Percentiles rank a stretch among this genome's conserved stretches.
phyloP scores from a whole-genome alignment of 2,113 vertebrate species.

The Stigmatopora argus region DNA sequence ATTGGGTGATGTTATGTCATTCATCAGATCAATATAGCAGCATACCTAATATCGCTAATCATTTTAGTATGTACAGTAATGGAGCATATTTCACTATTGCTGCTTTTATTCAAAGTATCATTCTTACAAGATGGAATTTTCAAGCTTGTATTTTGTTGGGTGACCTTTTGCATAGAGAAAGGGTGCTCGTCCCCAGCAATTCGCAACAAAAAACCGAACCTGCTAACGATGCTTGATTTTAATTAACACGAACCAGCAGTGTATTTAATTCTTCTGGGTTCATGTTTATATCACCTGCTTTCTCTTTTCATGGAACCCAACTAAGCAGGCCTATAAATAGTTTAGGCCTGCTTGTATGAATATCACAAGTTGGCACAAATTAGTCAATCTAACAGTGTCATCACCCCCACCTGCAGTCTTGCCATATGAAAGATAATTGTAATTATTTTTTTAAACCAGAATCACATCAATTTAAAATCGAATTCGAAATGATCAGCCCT shows the following conservation, averaged over 20 bases:
- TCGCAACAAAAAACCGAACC: not conserved
- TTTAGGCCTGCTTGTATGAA: slow-evolving; percentile 29
- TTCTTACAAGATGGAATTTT: not conserved
- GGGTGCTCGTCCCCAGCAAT: not conserved
- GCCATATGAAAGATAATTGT: slow-evolving; percentile 47
- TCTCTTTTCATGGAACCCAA: not conserved
- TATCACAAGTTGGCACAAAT: slow-evolving; percentile 39
- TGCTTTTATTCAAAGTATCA: not conserved
- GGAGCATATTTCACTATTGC: not conserved
- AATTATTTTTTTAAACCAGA: not conserved
- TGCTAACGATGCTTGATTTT: slow-evolving; percentile 5
- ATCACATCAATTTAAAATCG: not conserved
- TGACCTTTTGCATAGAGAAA: slow-evolving; percentile 2
- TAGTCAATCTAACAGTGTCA: slow-evolving; percentile 28
- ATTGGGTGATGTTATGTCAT: not conserved
- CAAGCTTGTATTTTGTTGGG: slow-evolving; percentile 7
- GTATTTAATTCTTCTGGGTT: not conserved
- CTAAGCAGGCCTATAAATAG: slow-evolving; percentile 29
- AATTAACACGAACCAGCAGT: slow-evolving; percentile 19
- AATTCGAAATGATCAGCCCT: not conserved
- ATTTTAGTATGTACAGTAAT: not conserved
- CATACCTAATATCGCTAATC: not conserved
- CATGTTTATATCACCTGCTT: not conserved
- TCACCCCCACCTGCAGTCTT: slow-evolving; percentile 14
- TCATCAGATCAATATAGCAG: not conserved